Percentiles rank a stretch among this genome's conserved stretches.
These are phyloP conservation scores for Hypomecis punctinalis DNA, from an alignment of 2,888 invertebrate genomes.

Conservation along the genomic window DNA sequence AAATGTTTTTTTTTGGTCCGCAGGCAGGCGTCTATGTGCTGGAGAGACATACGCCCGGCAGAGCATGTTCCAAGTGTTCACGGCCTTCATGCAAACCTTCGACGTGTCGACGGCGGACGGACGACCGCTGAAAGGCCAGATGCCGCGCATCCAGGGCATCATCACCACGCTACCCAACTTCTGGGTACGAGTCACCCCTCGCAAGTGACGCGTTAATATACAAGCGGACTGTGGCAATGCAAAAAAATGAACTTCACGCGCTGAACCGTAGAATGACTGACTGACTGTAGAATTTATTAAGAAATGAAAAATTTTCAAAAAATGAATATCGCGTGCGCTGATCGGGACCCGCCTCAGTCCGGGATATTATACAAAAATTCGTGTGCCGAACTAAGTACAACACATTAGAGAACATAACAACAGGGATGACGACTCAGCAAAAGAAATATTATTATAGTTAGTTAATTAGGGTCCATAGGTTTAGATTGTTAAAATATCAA, in stretches of 20 bases:
- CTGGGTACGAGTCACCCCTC: constrained; percentile 83
- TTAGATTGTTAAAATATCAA: too few species aligned
- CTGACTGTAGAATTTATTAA: not conserved
- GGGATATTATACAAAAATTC: too few species aligned
- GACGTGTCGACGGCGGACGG: constrained; percentile 81
- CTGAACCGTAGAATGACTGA: not conserved
- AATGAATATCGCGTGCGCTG: too few species aligned
- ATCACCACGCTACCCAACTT: constrained; percentile 84
- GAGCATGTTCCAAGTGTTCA: constrained; percentile 85
- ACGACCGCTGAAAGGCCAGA: constrained; percentile 60
- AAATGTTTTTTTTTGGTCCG: constrained; percentile 28
- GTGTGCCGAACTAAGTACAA: too few species aligned
- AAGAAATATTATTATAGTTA: too few species aligned
- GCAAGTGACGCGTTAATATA: constrained; percentile 39
- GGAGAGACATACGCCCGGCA: constrained; percentile 90
- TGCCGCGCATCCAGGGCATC: constrained; percentile 80
- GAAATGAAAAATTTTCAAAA: too few species aligned
- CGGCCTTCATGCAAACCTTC: constrained; percentile 87
- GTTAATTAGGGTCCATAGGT: too few species aligned
- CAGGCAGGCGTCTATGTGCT: constrained; percentile 88
- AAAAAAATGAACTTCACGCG: not conserved
- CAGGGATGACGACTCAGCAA: too few species aligned
- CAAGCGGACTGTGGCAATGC: not conserved
- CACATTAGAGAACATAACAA: too few species aligned
- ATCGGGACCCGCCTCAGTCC: too few species aligned